Conservation (phyloP, 2,113 vertebrate species). For the Xiphophorus maculatus region DNA sequence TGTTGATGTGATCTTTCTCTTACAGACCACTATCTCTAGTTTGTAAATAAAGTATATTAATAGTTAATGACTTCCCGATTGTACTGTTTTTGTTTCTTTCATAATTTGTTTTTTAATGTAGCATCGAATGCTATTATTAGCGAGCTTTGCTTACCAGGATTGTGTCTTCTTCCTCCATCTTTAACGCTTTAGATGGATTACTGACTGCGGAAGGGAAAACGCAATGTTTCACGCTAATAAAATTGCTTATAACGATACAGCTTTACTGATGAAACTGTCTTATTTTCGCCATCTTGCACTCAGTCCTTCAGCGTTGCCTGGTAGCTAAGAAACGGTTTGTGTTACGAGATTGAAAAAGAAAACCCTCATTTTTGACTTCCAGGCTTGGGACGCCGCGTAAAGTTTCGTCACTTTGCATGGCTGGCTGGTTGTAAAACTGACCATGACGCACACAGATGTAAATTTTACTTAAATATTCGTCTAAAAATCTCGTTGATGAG, state of each 20-base stretch:
- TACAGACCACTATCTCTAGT: too few relatives aligned
- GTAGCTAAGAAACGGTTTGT: slow-evolving; percentile 66
- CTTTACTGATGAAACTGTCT: neutral
- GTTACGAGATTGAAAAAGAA: accelerated
- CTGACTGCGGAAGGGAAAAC: neutral
- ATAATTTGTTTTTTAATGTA: neutral
- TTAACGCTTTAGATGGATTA: neutral
- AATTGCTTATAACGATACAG: neutral
- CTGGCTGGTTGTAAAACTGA: neutral
- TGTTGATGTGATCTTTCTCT: too few relatives aligned
- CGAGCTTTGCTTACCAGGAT: slow-evolving; percentile 67
- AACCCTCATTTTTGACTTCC: neutral
- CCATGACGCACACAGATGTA: neutral
- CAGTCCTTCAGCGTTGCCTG: slow-evolving; percentile 51
- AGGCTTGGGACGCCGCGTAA: slow-evolving; percentile 1
- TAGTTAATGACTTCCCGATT: neutral
- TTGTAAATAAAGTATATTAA: neutral
- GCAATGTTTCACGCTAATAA: too few relatives aligned
- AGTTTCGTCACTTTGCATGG: neutral
- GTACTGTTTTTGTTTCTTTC: neutral
- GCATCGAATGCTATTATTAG: neutral
- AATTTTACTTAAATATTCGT: neutral
- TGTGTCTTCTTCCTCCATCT: slow-evolving; percentile 77
- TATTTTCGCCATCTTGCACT: slow-evolving; percentile 72
- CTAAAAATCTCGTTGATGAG: neutral